phyloP scores from a whole-genome alignment of 1,140 invertebrate genomes.

The Ostrea denselamellosa region DNA sequence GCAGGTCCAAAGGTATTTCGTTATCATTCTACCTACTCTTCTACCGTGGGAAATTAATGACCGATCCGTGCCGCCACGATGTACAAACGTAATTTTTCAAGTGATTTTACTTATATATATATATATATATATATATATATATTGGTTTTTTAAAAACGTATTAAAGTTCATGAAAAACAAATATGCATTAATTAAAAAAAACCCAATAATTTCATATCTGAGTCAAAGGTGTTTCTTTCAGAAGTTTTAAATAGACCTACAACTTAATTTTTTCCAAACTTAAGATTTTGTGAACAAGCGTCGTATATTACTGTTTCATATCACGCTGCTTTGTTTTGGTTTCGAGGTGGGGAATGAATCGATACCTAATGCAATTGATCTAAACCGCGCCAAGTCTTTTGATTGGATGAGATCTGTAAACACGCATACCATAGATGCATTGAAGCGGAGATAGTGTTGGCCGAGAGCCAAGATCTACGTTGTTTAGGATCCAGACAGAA shows the following conservation, averaged over 20 bases:
- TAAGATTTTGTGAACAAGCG: too few relatives aligned
- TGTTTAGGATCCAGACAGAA: constrained; percentile 43
- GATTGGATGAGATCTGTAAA: constrained; percentile 63
- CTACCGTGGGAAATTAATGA: not conserved
- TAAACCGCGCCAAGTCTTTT: constrained; percentile 65
- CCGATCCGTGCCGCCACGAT: not conserved
- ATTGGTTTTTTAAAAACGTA: not conserved
- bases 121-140: not conserved
- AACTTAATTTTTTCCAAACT: too few relatives aligned
- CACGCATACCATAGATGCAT: constrained; percentile 35
- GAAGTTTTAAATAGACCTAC: too few relatives aligned
- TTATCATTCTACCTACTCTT: not conserved
- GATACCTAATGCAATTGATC: constrained; percentile 47
- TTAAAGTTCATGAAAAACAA: not conserved
- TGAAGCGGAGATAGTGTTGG: constrained; percentile 53
- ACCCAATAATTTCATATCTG: not conserved
- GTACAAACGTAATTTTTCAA: too few relatives aligned
- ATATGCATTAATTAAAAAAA: not conserved
- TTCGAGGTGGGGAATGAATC: constrained; percentile 51
- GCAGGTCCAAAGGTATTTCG: constrained; percentile 8
- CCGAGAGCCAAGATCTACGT: constrained; percentile 54
- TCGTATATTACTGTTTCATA: not conserved
- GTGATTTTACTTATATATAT: not conserved
- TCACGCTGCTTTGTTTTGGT: constrained; percentile 53
- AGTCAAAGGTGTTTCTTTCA: too few relatives aligned